These are phyloP conservation scores for Parus major DNA, from an alignment of 2,113 vertebrate genomes.

Conservation along the genomic window DNA sequence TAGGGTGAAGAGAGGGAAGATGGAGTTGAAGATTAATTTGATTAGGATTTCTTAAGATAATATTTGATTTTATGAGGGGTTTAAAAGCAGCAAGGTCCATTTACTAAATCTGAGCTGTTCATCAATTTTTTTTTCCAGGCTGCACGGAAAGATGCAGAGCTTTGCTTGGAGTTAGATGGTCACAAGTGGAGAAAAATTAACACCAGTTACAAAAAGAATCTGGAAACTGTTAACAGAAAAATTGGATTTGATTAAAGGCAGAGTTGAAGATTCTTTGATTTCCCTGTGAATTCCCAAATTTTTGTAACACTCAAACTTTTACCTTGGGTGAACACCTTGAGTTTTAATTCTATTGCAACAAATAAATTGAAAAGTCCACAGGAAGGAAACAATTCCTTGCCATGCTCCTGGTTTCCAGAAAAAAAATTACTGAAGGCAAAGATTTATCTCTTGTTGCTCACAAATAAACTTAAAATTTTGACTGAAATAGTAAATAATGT, in stretches of 20 bases:
- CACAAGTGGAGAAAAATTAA: conserved; percentile 54
- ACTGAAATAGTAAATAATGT: neutral
- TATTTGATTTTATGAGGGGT: conserved; percentile 77
- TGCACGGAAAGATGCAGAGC: neutral
- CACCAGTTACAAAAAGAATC: conserved; percentile 47
- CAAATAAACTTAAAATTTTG: neutral
- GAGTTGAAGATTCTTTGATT: conserved; percentile 17
- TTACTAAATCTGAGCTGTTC: conserved; percentile 13
- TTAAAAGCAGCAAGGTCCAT: conserved; percentile 56
- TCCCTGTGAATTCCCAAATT: neutral
- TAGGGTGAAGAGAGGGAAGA: conserved; percentile 70
- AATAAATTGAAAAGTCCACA: neutral
- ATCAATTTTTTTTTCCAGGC: neutral
- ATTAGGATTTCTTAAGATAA: conserved; percentile 83
- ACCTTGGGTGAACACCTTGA: neutral
- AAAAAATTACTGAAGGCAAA: neutral
- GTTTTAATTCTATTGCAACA: neutral
- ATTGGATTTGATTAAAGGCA: conserved; percentile 36
- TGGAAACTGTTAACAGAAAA: conserved; percentile 44
- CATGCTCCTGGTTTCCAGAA: neutral
- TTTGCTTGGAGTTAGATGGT: neutral
- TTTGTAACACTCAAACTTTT: neutral
- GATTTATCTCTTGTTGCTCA: neutral
- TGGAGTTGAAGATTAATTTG: conserved; percentile 77
- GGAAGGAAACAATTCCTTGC: neutral